phyloP scores from a whole-genome alignment of 2,113 vertebrate species.

The Crotalus horridus region DNA sequence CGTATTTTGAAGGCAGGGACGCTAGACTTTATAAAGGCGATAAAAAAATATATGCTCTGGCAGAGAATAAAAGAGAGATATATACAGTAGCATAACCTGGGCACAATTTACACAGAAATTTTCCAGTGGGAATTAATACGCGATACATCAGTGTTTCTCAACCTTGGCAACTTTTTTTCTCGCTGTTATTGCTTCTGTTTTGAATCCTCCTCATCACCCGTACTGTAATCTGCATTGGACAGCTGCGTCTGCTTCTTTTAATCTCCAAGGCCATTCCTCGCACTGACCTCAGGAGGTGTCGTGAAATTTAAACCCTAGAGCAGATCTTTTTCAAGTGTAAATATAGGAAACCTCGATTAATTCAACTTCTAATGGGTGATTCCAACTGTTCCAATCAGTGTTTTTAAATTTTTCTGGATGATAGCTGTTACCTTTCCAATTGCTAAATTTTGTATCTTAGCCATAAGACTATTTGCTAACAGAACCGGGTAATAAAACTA shows the following conservation, averaged over 20 bases:
- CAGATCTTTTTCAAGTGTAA: not conserved
- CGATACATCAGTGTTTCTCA: not conserved
- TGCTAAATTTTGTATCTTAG: not conserved
- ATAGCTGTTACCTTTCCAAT: not conserved
- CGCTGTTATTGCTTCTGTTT: not conserved
- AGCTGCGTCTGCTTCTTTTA: not conserved
- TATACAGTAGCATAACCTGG: not conserved
- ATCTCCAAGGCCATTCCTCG: not conserved
- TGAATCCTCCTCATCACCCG: not conserved
- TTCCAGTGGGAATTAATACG: not conserved
- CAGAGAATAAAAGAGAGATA: not conserved
- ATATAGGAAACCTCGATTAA: not conserved
- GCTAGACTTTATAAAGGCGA: not conserved
- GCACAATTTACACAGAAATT: not conserved
- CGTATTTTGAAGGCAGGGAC: not conserved
- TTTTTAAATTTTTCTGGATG: not conserved
- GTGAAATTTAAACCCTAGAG: not conserved
- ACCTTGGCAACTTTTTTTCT: not conserved
- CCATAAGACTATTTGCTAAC: not conserved
- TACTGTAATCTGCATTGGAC: not conserved
- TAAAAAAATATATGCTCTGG: not conserved
- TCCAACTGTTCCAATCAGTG: not conserved
- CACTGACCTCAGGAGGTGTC: not conserved
- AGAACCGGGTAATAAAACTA: not conserved
- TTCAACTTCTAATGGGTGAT: not conserved